These are phyloP conservation scores for Asarcornis scutulata DNA, from an alignment of 2,113 vertebrate genomes.

Conservation along the genomic window DNA sequence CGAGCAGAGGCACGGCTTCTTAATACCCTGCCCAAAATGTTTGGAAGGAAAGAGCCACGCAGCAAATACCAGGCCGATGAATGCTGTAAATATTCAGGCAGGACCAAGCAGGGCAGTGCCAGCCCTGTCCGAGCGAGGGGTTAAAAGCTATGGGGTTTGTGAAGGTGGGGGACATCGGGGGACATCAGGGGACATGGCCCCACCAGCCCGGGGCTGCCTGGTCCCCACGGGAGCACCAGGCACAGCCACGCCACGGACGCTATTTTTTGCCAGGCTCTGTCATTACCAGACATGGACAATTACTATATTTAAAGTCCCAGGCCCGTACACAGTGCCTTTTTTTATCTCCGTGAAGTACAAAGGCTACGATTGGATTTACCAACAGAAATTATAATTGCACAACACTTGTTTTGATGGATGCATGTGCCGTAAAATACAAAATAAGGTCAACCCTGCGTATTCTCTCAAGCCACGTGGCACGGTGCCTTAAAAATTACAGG, in stretches of 20 bases:
- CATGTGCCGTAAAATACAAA: not conserved
- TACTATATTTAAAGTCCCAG: slow-evolving; percentile 67
- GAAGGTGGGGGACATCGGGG: not conserved
- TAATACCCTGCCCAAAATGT: not conserved
- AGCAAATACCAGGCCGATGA: too few relatives aligned
- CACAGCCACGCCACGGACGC: slow-evolving; percentile 44
- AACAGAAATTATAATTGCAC: not conserved
- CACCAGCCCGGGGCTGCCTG: not conserved
- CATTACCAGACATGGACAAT: slow-evolving; percentile 59
- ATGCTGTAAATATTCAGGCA: too few relatives aligned
- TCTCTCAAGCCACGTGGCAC: not conserved
- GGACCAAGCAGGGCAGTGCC: not conserved
- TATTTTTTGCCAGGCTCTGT: slow-evolving; percentile 75
- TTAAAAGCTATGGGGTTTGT: not conserved
- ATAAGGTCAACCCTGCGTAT: rapidly evolving
- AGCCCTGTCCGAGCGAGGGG: not conserved
- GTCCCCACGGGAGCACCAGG: not conserved
- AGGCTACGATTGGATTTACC: not conserved
- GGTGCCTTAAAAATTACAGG: not conserved
- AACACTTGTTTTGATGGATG: not conserved
- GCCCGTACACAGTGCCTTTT: not conserved
- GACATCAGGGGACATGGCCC: not conserved
- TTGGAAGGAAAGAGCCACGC: not conserved
- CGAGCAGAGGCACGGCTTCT: not conserved
- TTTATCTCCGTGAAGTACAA: not conserved